Base-by-base conservation (phyloP, 1,140 invertebrate species). In the Anastrepha obliqua region DNA sequence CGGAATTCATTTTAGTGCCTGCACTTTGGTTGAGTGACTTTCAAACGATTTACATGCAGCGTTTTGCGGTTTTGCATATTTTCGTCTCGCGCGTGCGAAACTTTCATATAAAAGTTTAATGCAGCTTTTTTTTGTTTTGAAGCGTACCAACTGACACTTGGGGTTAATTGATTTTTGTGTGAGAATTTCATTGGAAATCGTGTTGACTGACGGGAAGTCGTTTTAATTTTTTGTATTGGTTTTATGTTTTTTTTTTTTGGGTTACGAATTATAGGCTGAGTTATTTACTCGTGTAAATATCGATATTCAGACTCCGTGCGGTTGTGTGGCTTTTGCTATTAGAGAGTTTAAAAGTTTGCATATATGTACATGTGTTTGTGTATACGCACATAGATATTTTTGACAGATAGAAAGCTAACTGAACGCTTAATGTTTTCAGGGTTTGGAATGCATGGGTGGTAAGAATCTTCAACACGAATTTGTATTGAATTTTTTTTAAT, bases 1-100 rank as follows among this genome's bases (percentile, higher is more conserved):
- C 17, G 67, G 42, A 47, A 74, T 81, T 20, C 47, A 15, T 29
- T 81, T 81, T 58, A 81, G 74, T 58, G 74, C 74, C 8, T 81
- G 74, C 74, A 81, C 74, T 81, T 81, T 81, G 74, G 74, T 81
- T 51, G 47, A 81, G 74, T 74, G 74, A 81, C 74, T 81, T 81
- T 81, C 47, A 81, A 81, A 58, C 74, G n/a, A 58, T 81, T 81
- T 81, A 81, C 47, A 55, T 81, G 42, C 51, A 58, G 47, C 47
- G 44, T 81, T 81, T 51, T 81, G 74, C 11, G 44, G 74, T 81
- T 81, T 81, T 81, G 74, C 74, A 81, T 58, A 58, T 81, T 81
- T 81, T 81, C 7, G 74, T 51, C 44, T 44, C 74, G 20, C 44
- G 20, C 29, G 5, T 81, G 47, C 74, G 44, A 51, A 81, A 20